A percentile compares a stretch with the other conserved stretches of the same genome.
These are phyloP conservation scores for Cotesia typhae DNA, from an alignment of 1,140 invertebrate species.

Conservation along the genomic window DNA sequence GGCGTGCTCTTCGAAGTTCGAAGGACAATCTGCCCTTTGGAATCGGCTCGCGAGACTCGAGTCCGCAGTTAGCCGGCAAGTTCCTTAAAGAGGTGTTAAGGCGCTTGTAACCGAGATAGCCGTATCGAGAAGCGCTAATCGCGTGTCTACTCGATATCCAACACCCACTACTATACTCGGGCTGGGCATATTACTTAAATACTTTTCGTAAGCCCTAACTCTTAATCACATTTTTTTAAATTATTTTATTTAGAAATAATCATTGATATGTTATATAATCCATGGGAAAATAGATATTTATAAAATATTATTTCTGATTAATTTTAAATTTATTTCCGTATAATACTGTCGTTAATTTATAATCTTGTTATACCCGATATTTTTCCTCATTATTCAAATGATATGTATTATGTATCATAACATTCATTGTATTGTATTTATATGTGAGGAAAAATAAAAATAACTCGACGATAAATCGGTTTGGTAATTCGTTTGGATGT, in stretches of 20 bases:
- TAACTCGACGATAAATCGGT: constrained; percentile 16
- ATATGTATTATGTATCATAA: not conserved
- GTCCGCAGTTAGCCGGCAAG: constrained; percentile 18
- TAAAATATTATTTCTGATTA: no score
- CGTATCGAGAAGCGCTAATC: constrained; percentile 49
- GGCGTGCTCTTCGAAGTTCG: not conserved
- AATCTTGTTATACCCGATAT: no score
- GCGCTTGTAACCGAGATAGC: constrained; percentile 48
- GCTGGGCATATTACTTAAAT: not conserved
- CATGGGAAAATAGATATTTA: no score
- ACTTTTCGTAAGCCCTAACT: not conserved
- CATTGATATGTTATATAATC: no score
- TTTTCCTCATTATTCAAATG: not conserved
- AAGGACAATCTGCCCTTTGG: constrained; percentile 45
- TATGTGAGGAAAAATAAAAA: constrained; percentile 4
- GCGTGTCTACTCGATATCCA: constrained; percentile 45
- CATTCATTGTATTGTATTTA: not conserved
- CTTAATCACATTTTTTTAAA: not conserved
- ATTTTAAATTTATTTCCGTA: no score
- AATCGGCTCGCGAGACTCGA: constrained; percentile 40
- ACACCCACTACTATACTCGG: constrained; percentile 47
- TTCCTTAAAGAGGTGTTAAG: constrained; percentile 41
- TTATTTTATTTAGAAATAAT: no score
- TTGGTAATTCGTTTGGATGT: constrained; percentile 20
- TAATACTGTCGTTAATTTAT: no score